Evolutionary conservation across 2,797 vertebrate species (phyloP).

Genomic region (Cossypha polioptera): DNA sequence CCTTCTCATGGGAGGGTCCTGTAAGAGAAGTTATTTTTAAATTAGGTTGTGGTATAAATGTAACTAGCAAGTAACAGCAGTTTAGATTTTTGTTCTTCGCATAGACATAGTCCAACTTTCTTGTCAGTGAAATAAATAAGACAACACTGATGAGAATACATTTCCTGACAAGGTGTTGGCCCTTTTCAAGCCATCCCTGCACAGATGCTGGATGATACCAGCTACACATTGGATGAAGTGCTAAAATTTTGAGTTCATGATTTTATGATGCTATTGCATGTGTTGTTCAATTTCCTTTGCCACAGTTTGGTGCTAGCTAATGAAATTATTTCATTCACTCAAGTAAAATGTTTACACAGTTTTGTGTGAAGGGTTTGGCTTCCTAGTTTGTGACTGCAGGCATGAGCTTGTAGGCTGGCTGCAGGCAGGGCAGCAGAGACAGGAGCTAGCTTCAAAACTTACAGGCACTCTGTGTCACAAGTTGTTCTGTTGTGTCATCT

Average conservation of each 20-base stretch:
- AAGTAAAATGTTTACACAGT: not conserved
- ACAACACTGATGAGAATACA: not conserved
- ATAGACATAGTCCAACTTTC: not conserved
- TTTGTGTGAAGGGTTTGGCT: not conserved
- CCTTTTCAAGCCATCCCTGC: not conserved
- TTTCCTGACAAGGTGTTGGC: not conserved
- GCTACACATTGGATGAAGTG: not conserved
- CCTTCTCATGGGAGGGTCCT: not conserved
- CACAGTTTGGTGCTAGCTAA: not conserved
- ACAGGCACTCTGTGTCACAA: rapidly evolving
- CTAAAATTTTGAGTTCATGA: not conserved
- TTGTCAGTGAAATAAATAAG: slow-evolving; percentile 27
- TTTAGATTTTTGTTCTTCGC: not conserved
- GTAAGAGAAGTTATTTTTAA: not conserved
- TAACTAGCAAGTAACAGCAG: not conserved
- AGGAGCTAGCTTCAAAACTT: not conserved
- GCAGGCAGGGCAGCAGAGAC: not conserved
- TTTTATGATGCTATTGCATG: not conserved
- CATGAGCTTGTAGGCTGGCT: not conserved
- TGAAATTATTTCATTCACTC: not conserved
- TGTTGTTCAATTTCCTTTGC: not conserved
- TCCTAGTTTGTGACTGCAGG: not conserved
- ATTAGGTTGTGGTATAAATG: not conserved
- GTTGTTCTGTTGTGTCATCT: not conserved
- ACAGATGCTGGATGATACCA: not conserved